These are phyloP conservation scores for Garra rufa DNA, from an alignment of 2,113 vertebrate genomes.

Conservation along the genomic window DNA sequence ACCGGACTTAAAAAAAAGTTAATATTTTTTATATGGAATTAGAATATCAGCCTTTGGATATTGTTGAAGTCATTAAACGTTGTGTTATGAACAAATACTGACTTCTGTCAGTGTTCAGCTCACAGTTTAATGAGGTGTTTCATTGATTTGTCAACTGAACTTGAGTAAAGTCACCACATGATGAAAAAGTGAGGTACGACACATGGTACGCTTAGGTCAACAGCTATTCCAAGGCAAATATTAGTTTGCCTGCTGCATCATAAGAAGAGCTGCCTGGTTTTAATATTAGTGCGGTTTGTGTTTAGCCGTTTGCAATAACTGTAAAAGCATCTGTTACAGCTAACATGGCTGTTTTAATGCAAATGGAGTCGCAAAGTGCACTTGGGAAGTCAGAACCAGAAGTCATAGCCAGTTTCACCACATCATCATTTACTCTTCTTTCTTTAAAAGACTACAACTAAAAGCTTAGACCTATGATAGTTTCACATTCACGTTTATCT, in stretches of 20 bases:
- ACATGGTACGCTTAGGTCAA: slow-evolving; percentile 59
- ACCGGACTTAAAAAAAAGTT: too few species aligned
- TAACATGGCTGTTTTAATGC: slow-evolving; percentile 51
- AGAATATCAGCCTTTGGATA: neutral
- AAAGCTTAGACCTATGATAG: neutral
- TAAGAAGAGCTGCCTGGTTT: slow-evolving; percentile 63
- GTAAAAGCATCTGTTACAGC: slow-evolving; percentile 58
- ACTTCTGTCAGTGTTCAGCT: slow-evolving; percentile 33
- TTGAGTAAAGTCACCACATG: slow-evolving; percentile 48
- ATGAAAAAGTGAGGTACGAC: slow-evolving; percentile 54
- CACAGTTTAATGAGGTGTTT: slow-evolving; percentile 62
- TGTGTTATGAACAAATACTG: neutral
- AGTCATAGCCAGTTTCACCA: slow-evolving; percentile 38
- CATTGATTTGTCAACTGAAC: slow-evolving; percentile 59
- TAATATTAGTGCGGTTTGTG: slow-evolving; percentile 60
- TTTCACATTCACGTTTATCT: neutral
- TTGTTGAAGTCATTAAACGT: neutral
- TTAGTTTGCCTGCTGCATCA: slow-evolving; percentile 63
- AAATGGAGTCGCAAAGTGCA: slow-evolving; percentile 42
- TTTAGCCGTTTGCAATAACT: slow-evolving; percentile 62
- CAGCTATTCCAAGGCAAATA: slow-evolving; percentile 64
- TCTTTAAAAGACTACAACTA: neutral
- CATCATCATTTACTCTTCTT: slow-evolving; percentile 18
- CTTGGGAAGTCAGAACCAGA: slow-evolving; percentile 15
- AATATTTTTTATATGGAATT: neutral